Conservation (phyloP, 1,140 invertebrate genomes). For the Chlorops oryzae region DNA sequence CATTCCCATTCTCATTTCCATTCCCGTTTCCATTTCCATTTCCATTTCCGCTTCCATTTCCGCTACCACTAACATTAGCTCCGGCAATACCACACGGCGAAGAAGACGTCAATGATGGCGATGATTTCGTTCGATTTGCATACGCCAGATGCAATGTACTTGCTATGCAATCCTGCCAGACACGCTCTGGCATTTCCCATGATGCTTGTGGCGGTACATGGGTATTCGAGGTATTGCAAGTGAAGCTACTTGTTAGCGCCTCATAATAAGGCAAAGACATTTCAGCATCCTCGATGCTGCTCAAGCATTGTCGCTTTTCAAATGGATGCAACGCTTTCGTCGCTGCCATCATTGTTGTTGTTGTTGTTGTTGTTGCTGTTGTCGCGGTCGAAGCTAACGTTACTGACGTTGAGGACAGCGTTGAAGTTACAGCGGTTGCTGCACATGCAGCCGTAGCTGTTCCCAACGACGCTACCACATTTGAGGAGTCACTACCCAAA, state of each 20-base stretch:
- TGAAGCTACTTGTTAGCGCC: conserved; percentile 41
- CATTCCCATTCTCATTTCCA: too few species aligned
- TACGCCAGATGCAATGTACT: conserved; percentile 33
- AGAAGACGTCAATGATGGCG: conserved; percentile 10
- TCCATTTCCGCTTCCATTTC: conserved; percentile 4
- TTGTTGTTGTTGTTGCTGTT: conserved; percentile 6
- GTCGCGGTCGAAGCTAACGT: conserved; percentile 17
- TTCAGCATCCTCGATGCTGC: neutral
- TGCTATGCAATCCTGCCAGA: conserved; percentile 69
- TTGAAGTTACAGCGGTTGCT: conserved; percentile 4
- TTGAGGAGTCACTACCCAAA: neutral
- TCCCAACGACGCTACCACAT: conserved; percentile 10
- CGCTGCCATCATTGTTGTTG: neutral
- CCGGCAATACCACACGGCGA: neutral
- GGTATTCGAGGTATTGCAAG: conserved; percentile 44
- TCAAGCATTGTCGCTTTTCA: conserved; percentile 12
- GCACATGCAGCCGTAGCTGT: neutral
- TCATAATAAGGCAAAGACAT: conserved; percentile 39
- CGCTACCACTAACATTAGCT: neutral
- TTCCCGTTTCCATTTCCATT: too few species aligned
- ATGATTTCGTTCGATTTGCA: conserved; percentile 15
- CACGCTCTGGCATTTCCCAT: conserved; percentile 63
- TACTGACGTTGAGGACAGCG: too few species aligned
- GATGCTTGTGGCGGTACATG: conserved; percentile 50
- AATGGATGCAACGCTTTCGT: conserved; percentile 9